A percentile compares a stretch with the other conserved stretches of the same genome.
Evolutionary conservation across 1,140 invertebrate species (phyloP).

Genomic region (Papilio machaon): DNA sequence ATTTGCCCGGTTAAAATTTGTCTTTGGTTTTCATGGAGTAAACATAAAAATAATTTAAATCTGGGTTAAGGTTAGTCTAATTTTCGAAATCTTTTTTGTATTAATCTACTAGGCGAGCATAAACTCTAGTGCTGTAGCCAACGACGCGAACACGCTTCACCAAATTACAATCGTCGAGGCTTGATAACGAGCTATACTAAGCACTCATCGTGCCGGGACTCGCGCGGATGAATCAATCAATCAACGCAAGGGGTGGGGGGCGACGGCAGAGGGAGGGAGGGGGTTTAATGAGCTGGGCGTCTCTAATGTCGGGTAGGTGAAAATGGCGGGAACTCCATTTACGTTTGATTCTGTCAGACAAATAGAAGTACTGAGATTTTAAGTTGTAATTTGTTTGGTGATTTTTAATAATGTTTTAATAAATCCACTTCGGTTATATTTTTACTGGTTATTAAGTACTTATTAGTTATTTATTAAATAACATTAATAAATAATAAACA

Average conservation of each 20-base stretch:
- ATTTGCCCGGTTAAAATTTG: no score
- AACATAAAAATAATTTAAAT: not conserved
- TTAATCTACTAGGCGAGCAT: constrained; percentile 33
- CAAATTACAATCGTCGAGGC: constrained; percentile 46
- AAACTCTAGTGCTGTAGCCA: not conserved
- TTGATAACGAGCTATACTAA: constrained; percentile 67
- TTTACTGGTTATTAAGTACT: not conserved
- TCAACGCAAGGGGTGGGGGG: constrained; percentile 53
- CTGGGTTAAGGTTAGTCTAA: no score
- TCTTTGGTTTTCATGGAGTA: not conserved
- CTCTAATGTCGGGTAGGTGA: constrained; percentile 38
- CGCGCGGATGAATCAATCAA: constrained; percentile 68
- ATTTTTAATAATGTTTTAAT: not conserved
- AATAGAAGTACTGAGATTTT: constrained; percentile 7
- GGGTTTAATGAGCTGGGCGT: constrained; percentile 43
- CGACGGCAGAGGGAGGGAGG: constrained; percentile 35
- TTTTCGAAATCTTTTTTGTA: no score
- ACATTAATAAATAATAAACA: not conserved
- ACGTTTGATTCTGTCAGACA: constrained; percentile 17
- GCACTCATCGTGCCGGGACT: constrained; percentile 66
- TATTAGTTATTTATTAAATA: no score
- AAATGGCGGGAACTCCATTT: constrained; percentile 41
- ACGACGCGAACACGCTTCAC: constrained; percentile 26
- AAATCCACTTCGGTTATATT: not conserved
- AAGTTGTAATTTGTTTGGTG: not conserved